phyloP scores from a whole-genome alignment of 1,140 invertebrate species.

The Lethrus apterus region DNA sequence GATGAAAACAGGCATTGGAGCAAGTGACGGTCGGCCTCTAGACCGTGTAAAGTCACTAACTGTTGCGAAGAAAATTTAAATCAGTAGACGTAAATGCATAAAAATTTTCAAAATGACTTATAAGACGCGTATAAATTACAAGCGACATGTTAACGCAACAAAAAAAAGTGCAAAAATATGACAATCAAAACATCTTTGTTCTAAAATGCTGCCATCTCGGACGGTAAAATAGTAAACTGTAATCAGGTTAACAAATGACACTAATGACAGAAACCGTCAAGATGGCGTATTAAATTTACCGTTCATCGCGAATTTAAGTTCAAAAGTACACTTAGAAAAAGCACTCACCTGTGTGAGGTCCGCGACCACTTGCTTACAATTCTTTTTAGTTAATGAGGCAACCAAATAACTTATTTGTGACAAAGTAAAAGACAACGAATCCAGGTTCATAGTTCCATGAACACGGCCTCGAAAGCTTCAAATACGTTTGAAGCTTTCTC shows the following conservation, averaged over 20 bases:
- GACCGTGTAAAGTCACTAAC: conserved; percentile 72
- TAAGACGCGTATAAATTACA: not conserved
- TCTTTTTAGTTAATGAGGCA: conserved; percentile 91
- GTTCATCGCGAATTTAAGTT: not conserved
- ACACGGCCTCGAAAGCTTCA: conserved; percentile 73
- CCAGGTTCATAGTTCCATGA: conserved; percentile 98
- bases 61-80: conserved; percentile 38
- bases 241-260: not conserved
- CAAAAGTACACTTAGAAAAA: not conserved
- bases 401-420: conserved; percentile 96
- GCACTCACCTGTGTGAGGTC: conserved; percentile 55
- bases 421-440: conserved; percentile 94
- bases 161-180: conserved; percentile 7
- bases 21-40: conserved; percentile 82
- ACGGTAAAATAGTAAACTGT: conserved; percentile 13
- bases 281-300: not conserved
- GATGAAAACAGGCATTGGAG: conserved; percentile 78
- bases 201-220: conserved; percentile 21
- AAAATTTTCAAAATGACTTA: conserved; percentile 5
- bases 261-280: not conserved
- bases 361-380: conserved; percentile 79
- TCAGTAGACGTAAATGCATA: conserved; percentile 5
- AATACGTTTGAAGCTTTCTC: conserved; percentile 78
- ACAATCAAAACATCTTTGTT: conserved; percentile 33
- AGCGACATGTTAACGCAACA: not conserved